phyloP scores from a whole-genome alignment of 2,797 vertebrate species.

The Oophaga sylvatica region DNA sequence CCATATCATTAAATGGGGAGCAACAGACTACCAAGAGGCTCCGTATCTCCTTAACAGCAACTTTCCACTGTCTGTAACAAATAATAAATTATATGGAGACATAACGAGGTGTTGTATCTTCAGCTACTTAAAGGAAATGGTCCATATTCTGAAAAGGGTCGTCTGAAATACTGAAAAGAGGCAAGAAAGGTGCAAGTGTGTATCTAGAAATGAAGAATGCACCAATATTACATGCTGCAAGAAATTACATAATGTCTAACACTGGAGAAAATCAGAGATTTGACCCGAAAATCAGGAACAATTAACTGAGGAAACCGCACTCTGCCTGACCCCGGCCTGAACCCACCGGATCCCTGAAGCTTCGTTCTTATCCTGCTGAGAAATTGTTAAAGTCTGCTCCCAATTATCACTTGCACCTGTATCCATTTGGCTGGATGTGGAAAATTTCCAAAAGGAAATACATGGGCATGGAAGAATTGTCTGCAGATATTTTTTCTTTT shows the following conservation, averaged over 20 bases:
- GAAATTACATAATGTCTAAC: not conserved
- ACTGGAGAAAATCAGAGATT: not conserved
- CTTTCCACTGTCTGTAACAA: no score
- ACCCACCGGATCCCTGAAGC: not conserved
- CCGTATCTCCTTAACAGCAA: no score
- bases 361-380: not conserved
- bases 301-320: not conserved
- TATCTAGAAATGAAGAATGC: not conserved
- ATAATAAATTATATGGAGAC: no score
- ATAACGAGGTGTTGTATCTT: no score
- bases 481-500: not conserved
- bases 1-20: no score
- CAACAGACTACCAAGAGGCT: no score
- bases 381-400: not conserved
- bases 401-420: constrained; percentile 7
- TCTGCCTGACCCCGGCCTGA: not conserved
- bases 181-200: not conserved
- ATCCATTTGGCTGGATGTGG: not conserved
- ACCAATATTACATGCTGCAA: not conserved
- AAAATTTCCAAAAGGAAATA: not conserved
- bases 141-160: no score
- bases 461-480: not conserved
- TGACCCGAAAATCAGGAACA: not conserved
- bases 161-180: not conserved
- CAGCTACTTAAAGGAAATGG: no score